phyloP scores from a whole-genome alignment of 2,888 invertebrate species.

The Pseudococcus jackbeardsleyi region DNA sequence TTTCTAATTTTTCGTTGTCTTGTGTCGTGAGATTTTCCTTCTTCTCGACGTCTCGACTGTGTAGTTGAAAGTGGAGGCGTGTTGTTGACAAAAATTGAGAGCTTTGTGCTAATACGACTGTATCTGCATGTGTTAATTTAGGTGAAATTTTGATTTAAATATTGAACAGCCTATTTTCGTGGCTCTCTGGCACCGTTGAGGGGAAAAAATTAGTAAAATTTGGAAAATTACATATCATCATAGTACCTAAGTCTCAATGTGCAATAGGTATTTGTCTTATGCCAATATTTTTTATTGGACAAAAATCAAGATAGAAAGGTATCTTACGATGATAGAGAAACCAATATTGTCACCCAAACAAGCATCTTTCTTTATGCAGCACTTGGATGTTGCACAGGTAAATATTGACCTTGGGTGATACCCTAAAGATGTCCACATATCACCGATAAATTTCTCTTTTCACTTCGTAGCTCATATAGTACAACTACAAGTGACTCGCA shows the following conservation, averaged over 20 bases:
- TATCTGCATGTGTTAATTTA: neutral
- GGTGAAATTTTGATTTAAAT: neutral
- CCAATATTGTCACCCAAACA: slow-evolving; percentile 10
- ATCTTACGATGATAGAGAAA: neutral
- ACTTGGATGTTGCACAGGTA: neutral
- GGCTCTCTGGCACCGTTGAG: no score
- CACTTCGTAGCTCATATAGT: neutral
- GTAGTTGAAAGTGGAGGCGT: neutral
- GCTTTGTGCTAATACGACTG: neutral
- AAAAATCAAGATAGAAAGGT: no score
- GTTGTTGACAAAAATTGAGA: neutral
- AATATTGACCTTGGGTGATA: slow-evolving; percentile 41
- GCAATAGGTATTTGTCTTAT: no score
- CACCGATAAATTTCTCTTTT: slow-evolving; percentile 40
- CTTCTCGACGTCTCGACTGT: neutral
- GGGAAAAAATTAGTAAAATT: no score
- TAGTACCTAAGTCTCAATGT: no score
- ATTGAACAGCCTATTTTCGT: neutral
- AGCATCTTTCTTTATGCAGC: neutral
- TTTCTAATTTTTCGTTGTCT: neutral
- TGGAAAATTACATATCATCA: no score
- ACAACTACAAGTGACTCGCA: neutral
- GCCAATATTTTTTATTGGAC: no score
- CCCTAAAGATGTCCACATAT: slow-evolving; percentile 11
- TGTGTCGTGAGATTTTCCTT: neutral